Conservation (phyloP, 2,797 vertebrate species). For the Eospalax fontanierii region DNA sequence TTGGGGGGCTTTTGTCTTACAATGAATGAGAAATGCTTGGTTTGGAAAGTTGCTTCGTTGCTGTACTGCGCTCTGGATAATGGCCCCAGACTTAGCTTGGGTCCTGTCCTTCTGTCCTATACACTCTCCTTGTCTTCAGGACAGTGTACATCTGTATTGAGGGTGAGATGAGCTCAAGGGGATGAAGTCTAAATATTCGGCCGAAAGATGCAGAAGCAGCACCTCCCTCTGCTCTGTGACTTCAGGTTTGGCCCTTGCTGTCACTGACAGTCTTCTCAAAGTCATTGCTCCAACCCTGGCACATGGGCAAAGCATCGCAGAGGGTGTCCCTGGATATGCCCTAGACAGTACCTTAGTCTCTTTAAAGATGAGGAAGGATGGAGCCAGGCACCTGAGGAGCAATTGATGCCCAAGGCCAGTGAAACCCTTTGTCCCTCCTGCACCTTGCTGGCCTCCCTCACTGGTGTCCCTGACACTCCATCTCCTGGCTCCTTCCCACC, state of each 20-base stretch:
- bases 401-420: background rate
- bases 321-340: slow-evolving; percentile 6
- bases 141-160: background rate
- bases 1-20: slow-evolving; percentile 39
- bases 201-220: background rate
- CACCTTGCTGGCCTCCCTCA: slow-evolving; percentile 38
- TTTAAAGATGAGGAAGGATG: slow-evolving; percentile 71
- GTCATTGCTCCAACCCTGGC: background rate
- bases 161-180: background rate
- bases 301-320: background rate
- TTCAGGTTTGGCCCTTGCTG: background rate
- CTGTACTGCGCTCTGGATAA: background rate
- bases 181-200: background rate
- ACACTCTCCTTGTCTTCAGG: background rate
- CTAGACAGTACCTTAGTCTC: background rate
- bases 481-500: slow-evolving; percentile 33
- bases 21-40: background rate
- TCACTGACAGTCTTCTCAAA: background rate
- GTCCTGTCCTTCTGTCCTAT: background rate
- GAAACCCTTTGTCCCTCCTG: background rate
- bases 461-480: slow-evolving; percentile 49
- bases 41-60: slow-evolving; percentile 13
- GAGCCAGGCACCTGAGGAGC: background rate
- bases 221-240: too few species aligned
- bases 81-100: background rate